These are phyloP conservation scores for Alfaro cultratus DNA, from an alignment of 2,797 vertebrate species.

Conservation along the genomic window DNA sequence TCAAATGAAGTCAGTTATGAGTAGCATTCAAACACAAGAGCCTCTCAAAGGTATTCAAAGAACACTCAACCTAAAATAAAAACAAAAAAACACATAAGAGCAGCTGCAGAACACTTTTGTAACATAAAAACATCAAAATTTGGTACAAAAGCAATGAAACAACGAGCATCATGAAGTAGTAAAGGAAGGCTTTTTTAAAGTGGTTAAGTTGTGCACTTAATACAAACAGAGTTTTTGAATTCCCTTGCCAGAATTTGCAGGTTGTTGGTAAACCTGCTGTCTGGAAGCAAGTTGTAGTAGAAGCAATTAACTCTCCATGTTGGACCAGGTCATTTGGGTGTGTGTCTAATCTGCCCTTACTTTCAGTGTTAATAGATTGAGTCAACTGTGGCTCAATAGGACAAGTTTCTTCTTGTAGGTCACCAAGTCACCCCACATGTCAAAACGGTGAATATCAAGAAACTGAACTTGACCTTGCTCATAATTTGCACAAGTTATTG, in stretches of 20 bases:
- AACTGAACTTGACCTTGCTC: background rate
- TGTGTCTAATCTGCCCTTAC: background rate
- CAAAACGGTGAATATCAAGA: background rate
- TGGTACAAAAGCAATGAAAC: background rate
- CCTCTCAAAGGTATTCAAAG: background rate
- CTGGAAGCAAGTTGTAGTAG: background rate
- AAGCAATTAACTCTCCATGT: background rate
- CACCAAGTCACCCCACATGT: background rate
- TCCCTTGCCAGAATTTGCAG: background rate
- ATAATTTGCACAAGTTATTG: background rate
- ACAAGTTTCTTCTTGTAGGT: background rate
- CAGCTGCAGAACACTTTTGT: background rate
- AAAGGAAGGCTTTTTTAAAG: background rate
- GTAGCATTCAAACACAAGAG: background rate
- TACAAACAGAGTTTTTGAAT: background rate
- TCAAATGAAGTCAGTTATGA: conserved; percentile 3
- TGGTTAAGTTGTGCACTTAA: background rate
- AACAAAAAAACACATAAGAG: background rate
- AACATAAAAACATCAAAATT: background rate
- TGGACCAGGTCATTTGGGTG: background rate
- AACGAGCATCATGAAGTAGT: background rate
- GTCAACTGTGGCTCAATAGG: background rate
- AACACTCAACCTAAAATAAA: background rate
- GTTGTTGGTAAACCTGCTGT: background rate
- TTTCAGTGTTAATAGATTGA: background rate